These are phyloP conservation scores for Sisor rabdophorus DNA, from an alignment of 2,113 vertebrate genomes.

Conservation along the genomic window DNA sequence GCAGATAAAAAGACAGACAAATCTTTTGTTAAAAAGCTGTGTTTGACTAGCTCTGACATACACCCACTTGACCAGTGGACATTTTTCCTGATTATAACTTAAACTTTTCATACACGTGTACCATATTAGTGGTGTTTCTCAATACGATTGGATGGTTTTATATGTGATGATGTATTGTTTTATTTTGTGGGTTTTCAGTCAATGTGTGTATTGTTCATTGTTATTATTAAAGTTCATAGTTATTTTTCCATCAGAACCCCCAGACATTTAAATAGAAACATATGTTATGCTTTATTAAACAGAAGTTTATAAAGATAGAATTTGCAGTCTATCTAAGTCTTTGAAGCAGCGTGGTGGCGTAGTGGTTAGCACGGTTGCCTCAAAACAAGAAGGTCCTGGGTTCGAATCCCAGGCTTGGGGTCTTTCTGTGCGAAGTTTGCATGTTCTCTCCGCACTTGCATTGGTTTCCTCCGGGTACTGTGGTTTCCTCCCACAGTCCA, in stretches of 20 bases:
- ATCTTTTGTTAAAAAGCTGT: slow-evolving; percentile 32
- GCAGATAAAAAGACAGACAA: slow-evolving; percentile 44
- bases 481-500: too few relatives aligned
- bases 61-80: slow-evolving; percentile 15
- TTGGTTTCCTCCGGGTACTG: too few relatives aligned
- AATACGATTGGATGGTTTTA: background rate
- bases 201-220: slow-evolving; percentile 12
- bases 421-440: too few relatives aligned
- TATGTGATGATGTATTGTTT: background rate
- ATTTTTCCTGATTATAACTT: slow-evolving; percentile 40
- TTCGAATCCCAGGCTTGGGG: too few relatives aligned
- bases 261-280: slow-evolving; percentile 28
- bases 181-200: background rate
- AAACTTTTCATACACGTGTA: slow-evolving; percentile 35
- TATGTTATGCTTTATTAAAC: slow-evolving; percentile 23
- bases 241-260: slow-evolving; percentile 11
- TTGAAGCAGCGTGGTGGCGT: background rate
- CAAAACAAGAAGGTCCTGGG: too few relatives aligned
- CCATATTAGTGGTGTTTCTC: slow-evolving; percentile 28
- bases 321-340: background rate
- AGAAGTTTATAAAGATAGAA: slow-evolving; percentile 30
- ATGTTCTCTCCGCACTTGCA: too few relatives aligned
- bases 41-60: slow-evolving; percentile 19
- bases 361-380: too few relatives aligned
- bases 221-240: background rate